Evolutionary conservation across 2,113 vertebrate species (phyloP).

Genomic region (Proterorhinus semilunaris): DNA sequence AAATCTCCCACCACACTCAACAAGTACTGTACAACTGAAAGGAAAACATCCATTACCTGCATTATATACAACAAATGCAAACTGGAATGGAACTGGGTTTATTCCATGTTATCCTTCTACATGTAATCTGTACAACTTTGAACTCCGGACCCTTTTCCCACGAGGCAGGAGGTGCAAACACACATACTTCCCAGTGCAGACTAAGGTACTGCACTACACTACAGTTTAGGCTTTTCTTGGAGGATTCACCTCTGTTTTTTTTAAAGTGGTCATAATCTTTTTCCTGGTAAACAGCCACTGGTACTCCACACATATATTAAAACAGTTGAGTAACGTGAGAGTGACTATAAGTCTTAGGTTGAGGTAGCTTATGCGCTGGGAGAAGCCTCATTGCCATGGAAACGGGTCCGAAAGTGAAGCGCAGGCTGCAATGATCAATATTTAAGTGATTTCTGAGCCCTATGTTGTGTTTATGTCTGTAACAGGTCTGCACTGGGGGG

Average conservation of each 20-base stretch:
- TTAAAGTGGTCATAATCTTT: neutral
- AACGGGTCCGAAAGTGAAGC: neutral
- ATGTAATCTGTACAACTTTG: no score
- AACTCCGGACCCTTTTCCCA: no score
- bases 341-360: neutral
- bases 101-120: no score
- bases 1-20: neutral
- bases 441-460: constrained; percentile 5
- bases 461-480: neutral
- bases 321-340: neutral
- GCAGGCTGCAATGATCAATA: neutral
- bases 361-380: neutral
- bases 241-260: no score
- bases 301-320: neutral
- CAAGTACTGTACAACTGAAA: neutral
- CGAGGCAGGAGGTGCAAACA: no score
- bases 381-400: constrained; percentile 4
- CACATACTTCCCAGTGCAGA: no score
- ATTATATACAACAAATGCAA: no score
- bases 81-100: no score
- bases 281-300: neutral
- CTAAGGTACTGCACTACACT: no score
- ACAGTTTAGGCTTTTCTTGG: no score
- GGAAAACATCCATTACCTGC: no score
- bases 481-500: no score